Conservation (phyloP, 2,888 invertebrate genomes). For the Rotaria magnacalcarata region DNA sequence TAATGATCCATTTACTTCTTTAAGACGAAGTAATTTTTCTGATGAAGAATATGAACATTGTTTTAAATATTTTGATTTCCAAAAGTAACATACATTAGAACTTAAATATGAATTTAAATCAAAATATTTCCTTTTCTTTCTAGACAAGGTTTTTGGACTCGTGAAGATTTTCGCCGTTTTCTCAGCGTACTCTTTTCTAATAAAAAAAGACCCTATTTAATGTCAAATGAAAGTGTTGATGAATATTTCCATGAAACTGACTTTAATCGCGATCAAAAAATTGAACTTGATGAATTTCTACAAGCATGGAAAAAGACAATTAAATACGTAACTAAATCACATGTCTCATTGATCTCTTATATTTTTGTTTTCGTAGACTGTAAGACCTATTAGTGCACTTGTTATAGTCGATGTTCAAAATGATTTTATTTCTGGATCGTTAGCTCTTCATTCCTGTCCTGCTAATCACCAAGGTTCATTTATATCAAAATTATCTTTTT, state of each 20-base stretch:
- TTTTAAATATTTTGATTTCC: conserved; percentile 17
- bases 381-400: conserved; percentile 63
- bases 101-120: too few relatives aligned
- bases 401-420: conserved; percentile 89
- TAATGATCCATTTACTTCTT: not conserved
- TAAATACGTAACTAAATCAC: conserved; percentile 50
- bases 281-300: conserved; percentile 51
- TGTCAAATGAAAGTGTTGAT: conserved; percentile 48
- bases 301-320: conserved; percentile 52
- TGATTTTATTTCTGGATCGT: conserved; percentile 84
- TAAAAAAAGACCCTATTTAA: conserved; percentile 47
- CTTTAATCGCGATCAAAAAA: conserved; percentile 51
- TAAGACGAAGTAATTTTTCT: not conserved
- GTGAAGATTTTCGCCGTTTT: conserved; percentile 49
- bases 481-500: not conserved
- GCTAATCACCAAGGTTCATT: conserved; percentile 71
- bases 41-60: conserved; percentile 4
- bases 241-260: conserved; percentile 50
- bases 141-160: conserved; percentile 50
- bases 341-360: not conserved
- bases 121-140: conserved; percentile 31
- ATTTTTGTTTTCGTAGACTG: not conserved
- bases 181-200: conserved; percentile 49
- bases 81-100: not conserved
- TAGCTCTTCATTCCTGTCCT: conserved; percentile 82